Conservation (phyloP, 23 tunicate genomes). For the Phallusia fumigata region DNA sequence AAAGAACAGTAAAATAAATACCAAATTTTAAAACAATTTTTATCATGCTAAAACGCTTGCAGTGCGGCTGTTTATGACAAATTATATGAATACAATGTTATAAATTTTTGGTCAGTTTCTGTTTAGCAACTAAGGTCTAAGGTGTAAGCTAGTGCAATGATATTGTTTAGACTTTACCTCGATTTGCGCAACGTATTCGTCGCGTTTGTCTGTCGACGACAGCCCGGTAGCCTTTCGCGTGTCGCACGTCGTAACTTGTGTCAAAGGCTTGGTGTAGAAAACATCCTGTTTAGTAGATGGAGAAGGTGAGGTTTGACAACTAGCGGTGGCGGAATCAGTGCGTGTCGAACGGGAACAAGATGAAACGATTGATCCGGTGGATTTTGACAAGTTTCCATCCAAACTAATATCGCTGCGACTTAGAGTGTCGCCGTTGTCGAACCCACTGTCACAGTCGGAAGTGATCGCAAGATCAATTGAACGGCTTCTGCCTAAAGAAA, state of each 20-base stretch:
- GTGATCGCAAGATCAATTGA: conserved; percentile 50
- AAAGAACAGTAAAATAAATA: background rate
- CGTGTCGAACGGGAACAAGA: conserved; percentile 6
- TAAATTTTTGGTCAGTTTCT: too few species aligned
- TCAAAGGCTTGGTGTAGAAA: background rate
- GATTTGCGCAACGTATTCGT: conserved; percentile 14
- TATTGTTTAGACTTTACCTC: too few species aligned
- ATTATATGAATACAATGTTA: too few species aligned
- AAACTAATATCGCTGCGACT: conserved; percentile 62
- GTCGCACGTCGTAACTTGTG: background rate
- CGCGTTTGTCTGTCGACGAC: background rate
- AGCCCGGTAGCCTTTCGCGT: background rate
- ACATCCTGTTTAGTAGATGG: background rate
- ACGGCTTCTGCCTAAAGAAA: conserved; percentile 40
- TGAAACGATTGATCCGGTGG: conserved; percentile 54
- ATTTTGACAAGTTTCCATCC: conserved; percentile 44
- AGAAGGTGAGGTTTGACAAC: background rate
- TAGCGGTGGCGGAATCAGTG: background rate
- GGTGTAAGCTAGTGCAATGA: too few species aligned
- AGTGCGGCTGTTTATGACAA: too few species aligned
- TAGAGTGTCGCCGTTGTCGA: conserved; percentile 61
- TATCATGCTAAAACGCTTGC: too few species aligned
- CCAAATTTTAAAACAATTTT: too few species aligned
- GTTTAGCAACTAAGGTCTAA: too few species aligned
- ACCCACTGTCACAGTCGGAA: conserved; percentile 73